Evolutionary conservation across 2,888 invertebrate genomes (phyloP).

Genomic region (Epirrita christyi): DNA sequence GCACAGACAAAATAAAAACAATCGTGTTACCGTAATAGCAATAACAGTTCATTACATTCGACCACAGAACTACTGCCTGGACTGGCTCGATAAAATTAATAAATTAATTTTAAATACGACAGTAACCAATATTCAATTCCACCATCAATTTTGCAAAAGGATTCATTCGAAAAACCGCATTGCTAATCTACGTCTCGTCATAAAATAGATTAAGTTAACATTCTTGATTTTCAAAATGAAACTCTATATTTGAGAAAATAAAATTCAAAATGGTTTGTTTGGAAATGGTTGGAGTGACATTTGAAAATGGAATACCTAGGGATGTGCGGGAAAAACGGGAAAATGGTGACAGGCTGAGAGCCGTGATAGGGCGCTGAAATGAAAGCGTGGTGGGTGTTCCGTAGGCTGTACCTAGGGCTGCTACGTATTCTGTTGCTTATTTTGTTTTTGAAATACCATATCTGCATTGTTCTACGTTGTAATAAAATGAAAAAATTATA

Average conservation of each 20-base stretch:
- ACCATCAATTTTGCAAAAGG: slow-evolving; percentile 70
- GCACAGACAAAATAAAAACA: not conserved
- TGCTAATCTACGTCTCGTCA: slow-evolving; percentile 55
- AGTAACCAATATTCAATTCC: slow-evolving; percentile 69
- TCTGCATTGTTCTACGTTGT: too few species aligned
- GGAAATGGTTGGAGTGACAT: slow-evolving; percentile 18
- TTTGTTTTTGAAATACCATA: not conserved
- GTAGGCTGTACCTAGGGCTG: too few species aligned
- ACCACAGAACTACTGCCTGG: slow-evolving; percentile 50
- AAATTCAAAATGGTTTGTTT: slow-evolving; percentile 30
- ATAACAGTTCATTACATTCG: slow-evolving; percentile 49
- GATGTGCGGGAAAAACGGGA: slow-evolving; percentile 75
- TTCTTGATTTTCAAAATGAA: slow-evolving; percentile 15
- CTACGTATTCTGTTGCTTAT: not conserved
- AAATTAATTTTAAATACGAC: slow-evolving; percentile 48
- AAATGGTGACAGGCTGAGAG: slow-evolving; percentile 81
- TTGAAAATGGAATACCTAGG: slow-evolving; percentile 40
- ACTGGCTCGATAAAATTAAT: slow-evolving; percentile 56
- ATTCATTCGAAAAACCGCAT: slow-evolving; percentile 80
- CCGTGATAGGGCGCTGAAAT: slow-evolving; percentile 80
- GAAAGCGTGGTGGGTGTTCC: slow-evolving; percentile 64
- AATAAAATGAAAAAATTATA: too few species aligned
- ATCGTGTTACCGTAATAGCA: slow-evolving; percentile 1
- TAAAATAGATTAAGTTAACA: slow-evolving; percentile 43
- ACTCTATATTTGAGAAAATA: slow-evolving; percentile 22